Conservation (phyloP, 2,888 invertebrate species). For the Leucozona laternaria region DNA sequence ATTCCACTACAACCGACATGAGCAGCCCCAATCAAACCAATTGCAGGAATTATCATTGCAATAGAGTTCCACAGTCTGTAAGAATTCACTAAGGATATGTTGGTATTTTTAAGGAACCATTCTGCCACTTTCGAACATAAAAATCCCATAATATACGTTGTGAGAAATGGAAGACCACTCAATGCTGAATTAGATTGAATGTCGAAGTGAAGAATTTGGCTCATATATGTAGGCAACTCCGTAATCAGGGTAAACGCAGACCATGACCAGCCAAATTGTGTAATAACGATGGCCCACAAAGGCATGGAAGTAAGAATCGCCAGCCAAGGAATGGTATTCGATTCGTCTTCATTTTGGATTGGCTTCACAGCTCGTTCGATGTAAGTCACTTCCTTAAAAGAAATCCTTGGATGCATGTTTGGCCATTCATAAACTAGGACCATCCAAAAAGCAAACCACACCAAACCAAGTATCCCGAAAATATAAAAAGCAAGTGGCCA, state of each 20-base stretch:
- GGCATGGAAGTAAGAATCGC: constrained; percentile 90
- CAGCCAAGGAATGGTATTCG: constrained; percentile 88
- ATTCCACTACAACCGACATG: constrained; percentile 90
- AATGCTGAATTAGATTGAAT: constrained; percentile 90
- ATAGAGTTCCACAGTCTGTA: constrained; percentile 93
- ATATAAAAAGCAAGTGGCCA: constrained; percentile 96
- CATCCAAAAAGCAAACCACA: constrained; percentile 93
- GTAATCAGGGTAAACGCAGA: constrained; percentile 93
- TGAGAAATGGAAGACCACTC: constrained; percentile 91
- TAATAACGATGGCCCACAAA: constrained; percentile 92
- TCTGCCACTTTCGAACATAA: constrained; percentile 90
- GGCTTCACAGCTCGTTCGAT: constrained; percentile 84
- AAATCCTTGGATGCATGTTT: constrained; percentile 89
- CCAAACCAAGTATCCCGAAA: constrained; percentile 90
- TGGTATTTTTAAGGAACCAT: constrained; percentile 88
- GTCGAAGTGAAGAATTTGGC: constrained; percentile 91
- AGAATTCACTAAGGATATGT: constrained; percentile 88
- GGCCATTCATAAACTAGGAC: constrained; percentile 90
- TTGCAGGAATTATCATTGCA: constrained; percentile 89
- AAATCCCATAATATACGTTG: constrained; percentile 91
- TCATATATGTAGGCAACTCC: constrained; percentile 93
- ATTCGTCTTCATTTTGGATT: constrained; percentile 79
- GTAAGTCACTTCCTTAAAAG: constrained; percentile 89
- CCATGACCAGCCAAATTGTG: constrained; percentile 93
- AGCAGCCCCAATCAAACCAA: constrained; percentile 90